A percentile compares a stretch with the other conserved stretches of the same genome.
Evolutionary conservation across 2,888 invertebrate genomes (phyloP).

Genomic region (Drosophila nigritarsus): DNA sequence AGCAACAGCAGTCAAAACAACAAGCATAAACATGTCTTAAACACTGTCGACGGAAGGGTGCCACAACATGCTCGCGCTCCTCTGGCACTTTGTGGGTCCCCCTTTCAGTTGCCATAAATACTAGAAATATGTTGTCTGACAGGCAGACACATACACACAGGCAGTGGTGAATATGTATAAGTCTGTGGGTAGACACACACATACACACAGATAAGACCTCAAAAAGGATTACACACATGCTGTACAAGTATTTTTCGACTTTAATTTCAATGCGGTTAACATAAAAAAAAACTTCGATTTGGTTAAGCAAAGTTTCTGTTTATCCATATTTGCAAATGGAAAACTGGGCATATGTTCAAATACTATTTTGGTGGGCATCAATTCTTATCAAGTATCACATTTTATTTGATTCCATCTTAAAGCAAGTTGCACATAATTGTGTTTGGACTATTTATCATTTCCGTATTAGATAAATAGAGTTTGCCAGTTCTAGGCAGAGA

Average conservation of each 20-base stretch:
- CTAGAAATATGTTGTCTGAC: constrained; percentile 57
- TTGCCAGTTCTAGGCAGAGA: neutral
- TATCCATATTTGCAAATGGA: no score
- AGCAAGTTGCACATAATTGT: neutral
- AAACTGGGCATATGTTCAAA: neutral
- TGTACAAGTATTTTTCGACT: constrained; percentile 26
- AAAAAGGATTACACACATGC: constrained; percentile 36
- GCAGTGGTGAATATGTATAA: constrained; percentile 2
- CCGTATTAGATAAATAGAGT: neutral
- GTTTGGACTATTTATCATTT: neutral
- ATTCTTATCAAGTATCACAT: neutral
- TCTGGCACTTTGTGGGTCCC: neutral
- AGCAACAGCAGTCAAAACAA: constrained; percentile 38
- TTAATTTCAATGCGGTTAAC: constrained; percentile 55
- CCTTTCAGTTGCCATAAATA: constrained; percentile 48
- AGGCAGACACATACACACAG: constrained; percentile 26
- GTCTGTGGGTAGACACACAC: neutral
- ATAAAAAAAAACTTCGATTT: constrained; percentile 21
- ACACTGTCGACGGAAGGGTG: constrained; percentile 31
- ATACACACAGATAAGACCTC: constrained; percentile 6
- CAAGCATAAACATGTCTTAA: constrained; percentile 54
- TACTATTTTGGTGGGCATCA: neutral
- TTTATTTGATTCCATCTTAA: neutral
- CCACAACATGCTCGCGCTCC: neutral
- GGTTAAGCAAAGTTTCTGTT: constrained; percentile 6